A percentile compares a stretch with the other conserved stretches of the same genome.
Conservation (phyloP, 2,888 invertebrate species). For the Spilarctia lutea region DNA sequence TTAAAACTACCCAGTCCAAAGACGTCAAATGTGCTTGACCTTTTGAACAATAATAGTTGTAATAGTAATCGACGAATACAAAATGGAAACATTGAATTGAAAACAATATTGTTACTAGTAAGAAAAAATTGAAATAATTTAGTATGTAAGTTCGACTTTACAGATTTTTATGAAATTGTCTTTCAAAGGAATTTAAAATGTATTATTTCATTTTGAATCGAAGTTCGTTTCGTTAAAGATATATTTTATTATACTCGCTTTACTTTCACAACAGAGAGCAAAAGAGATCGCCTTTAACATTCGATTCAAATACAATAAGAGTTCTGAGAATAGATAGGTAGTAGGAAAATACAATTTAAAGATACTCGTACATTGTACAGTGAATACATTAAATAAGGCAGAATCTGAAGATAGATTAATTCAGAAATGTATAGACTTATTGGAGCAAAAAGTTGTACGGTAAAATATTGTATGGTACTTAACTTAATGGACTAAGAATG, state of each 20-base stretch:
- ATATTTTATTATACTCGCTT: conserved; percentile 53
- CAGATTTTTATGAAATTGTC: neutral
- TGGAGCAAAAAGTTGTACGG: neutral
- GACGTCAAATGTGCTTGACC: no score
- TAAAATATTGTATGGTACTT: neutral
- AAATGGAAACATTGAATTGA: neutral
- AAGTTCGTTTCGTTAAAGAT: conserved; percentile 26
- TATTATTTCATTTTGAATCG: conserved; percentile 21
- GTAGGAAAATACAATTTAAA: conserved; percentile 56
- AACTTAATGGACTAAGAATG: no score
- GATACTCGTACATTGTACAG: conserved; percentile 48
- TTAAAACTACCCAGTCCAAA: no score
- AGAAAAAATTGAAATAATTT: no score
- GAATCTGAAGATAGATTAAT: conserved; percentile 36
- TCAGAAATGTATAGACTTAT: conserved; percentile 18
- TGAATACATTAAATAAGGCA: conserved; percentile 47
- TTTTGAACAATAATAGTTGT: no score
- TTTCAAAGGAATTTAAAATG: no score
- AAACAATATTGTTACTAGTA: neutral
- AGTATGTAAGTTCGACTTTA: neutral
- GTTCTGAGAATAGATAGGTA: conserved; percentile 48
- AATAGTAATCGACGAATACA: neutral
- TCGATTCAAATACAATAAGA: conserved; percentile 48
- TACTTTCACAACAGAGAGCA: conserved; percentile 41
- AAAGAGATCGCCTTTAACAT: conserved; percentile 47